Percentiles rank a stretch among this genome's conserved stretches.
Evolutionary conservation across 2,113 vertebrate genomes (phyloP).

Genomic region (Poicephalus gulielmi): DNA sequence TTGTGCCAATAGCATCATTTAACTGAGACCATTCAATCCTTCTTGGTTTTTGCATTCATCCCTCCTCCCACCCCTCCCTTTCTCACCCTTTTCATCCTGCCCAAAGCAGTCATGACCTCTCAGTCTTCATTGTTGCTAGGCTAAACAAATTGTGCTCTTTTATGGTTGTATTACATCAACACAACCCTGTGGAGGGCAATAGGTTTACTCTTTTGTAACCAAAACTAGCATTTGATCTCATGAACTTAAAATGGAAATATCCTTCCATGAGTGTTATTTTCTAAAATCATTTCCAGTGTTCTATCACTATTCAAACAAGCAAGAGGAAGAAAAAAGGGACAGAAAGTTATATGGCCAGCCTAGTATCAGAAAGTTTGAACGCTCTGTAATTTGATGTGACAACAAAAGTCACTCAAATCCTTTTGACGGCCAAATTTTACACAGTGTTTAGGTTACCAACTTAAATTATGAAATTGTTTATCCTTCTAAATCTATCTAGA

Average conservation of each 20-base stretch:
- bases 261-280: background rate
- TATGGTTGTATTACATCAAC: conserved; percentile 50
- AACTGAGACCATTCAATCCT: background rate
- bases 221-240: conserved; percentile 58
- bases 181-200: conserved; percentile 22
- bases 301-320: background rate
- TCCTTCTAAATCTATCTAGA: background rate
- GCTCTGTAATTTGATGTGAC: fast-evolving
- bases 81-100: background rate
- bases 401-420: background rate
- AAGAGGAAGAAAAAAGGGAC: background rate
- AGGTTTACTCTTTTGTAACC: conserved; percentile 58
- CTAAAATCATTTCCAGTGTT: background rate
- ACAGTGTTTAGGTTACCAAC: background rate
- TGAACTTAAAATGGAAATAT: conserved; percentile 44
- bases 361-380: background rate
- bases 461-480: background rate
- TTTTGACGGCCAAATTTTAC: background rate
- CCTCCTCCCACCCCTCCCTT: background rate
- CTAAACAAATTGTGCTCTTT: conserved; percentile 58
- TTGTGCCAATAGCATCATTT: conserved; percentile 13
- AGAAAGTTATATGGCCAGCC: background rate
- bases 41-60: background rate
- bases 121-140: conserved; percentile 43
- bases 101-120: conserved; percentile 1